A percentile compares a stretch with the other conserved stretches of the same genome.
Evolutionary conservation across 2,888 invertebrate genomes (phyloP).

Genomic region (Parasteatoda lunata): DNA sequence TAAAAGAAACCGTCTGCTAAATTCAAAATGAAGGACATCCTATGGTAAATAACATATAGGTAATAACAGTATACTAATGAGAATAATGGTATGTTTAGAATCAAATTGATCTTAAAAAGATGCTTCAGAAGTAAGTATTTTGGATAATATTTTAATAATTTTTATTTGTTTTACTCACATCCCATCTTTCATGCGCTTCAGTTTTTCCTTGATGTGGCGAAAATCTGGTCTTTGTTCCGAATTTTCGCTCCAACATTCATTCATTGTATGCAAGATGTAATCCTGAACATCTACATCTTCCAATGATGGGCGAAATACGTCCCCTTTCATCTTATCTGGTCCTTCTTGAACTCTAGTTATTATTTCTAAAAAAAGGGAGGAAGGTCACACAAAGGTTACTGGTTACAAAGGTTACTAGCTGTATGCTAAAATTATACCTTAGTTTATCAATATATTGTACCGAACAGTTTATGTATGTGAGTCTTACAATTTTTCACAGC

Average conservation of each 20-base stretch:
- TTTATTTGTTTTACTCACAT: constrained; percentile 70
- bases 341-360: constrained; percentile 41
- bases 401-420: too few relatives aligned
- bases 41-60: not conserved
- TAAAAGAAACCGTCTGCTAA: not conserved
- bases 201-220: constrained; percentile 82
- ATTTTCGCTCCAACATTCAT: constrained; percentile 87
- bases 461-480: too few relatives aligned
- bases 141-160: not conserved
- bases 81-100: too few relatives aligned
- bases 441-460: too few relatives aligned
- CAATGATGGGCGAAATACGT: constrained; percentile 82
- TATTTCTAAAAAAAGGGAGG: constrained; percentile 42
- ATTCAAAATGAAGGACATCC: not conserved
- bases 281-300: constrained; percentile 84
- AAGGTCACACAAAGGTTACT: not conserved
- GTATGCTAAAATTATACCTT: too few relatives aligned
- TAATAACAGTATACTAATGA: too few relatives aligned
- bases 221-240: constrained; percentile 87
- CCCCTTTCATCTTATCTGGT: constrained; percentile 75
- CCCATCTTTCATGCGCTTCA: constrained; percentile 83
- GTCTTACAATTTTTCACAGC: too few relatives aligned
- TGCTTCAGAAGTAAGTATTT: too few relatives aligned
- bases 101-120: too few relatives aligned
- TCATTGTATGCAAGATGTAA: constrained; percentile 86